Evolutionary conservation across 30 jellyfish, hydroid and myxozoan species (phyloP), one percentile per base, ranked within the genome.

Genomic region (Chrysaora quinquecirrha): DNA sequence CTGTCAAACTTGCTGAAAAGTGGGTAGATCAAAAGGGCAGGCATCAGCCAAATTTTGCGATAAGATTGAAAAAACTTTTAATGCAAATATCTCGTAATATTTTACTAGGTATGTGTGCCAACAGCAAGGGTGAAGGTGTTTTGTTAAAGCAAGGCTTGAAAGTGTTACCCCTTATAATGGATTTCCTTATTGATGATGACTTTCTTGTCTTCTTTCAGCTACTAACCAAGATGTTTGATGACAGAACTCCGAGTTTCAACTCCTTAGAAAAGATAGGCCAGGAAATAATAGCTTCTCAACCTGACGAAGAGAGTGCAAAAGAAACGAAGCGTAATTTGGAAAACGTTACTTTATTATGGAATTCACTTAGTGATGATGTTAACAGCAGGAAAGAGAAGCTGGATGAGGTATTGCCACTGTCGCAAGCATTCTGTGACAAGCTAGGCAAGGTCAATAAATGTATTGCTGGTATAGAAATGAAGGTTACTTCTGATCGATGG

Each of bases 191-290:
- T 27, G 0, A 4, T 10, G 74, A 35, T 48, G 12, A 20, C 49
- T 7, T 35, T 32, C 2, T 43, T 10, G n/a, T 24, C 29, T 19
- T 32, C 7, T 76, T 60, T 30, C 64, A 76, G 96, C 97, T 93
- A 25, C 85, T 93, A 1, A 3, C 84, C 32, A 73, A 88, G 62
- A 93, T 93, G 98, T 93, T 93, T 63, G 88, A 73, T 46, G 98
- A 93, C 79, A 94, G 98, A 1, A 94, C 88, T 27, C 84, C 96
- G 10, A 85, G 98, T 32, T 81, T 93, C 72, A 67, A 82, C 30
- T 49, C 96, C 18, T 48, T 93, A 60, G 87, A 86, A 25, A 82
- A 86, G 86, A 93, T 95, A 14, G 98, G 96, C 60, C 82, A 87
- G 24, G 98, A 86, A n/a, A 52, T 93, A 2, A 25, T 93, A 14